A percentile compares a stretch with the other conserved stretches of the same genome.
Conservation (phyloP, 2,888 invertebrate species). For the Zaprionus obscuricornis region DNA sequence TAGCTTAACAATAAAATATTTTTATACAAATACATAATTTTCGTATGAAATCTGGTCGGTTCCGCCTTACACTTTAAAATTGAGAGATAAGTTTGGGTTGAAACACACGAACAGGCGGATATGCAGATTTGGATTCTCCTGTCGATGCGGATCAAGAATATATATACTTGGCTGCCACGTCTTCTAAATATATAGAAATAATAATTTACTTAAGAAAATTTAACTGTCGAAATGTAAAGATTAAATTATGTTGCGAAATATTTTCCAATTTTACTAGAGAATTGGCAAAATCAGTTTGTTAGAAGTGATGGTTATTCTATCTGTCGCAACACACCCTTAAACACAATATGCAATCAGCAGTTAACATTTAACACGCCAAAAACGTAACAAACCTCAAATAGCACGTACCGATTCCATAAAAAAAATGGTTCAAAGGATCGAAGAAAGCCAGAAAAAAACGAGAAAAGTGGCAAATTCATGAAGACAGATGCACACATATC, state of each 20-base stretch:
- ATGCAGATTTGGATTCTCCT: too few relatives aligned
- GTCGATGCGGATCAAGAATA: too few relatives aligned
- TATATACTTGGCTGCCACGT: too few relatives aligned
- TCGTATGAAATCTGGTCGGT: too few relatives aligned
- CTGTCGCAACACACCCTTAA: constrained; percentile 5
- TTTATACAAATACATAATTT: too few relatives aligned
- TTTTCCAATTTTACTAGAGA: constrained; percentile 29
- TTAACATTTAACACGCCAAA: constrained; percentile 66
- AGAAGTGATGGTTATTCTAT: background rate
- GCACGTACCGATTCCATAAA: constrained; percentile 46
- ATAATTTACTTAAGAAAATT: too few relatives aligned
- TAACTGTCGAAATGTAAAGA: background rate
- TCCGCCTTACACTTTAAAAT: too few relatives aligned
- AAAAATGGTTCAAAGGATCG: constrained; percentile 8
- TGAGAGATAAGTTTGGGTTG: too few relatives aligned
- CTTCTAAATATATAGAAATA: too few relatives aligned
- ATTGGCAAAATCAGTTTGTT: constrained; percentile 54
- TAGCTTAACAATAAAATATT: too few relatives aligned
- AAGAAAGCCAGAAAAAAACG: constrained; percentile 7
- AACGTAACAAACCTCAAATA: constrained; percentile 54
- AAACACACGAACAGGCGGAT: too few relatives aligned
- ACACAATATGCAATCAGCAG: constrained; percentile 71
- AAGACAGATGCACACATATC: constrained; percentile 50
- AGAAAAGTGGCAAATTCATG: constrained; percentile 49
- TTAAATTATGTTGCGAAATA: constrained; percentile 7